Conservation (phyloP, 1,140 invertebrate genomes). For the Drosophila triauraria region DNA sequence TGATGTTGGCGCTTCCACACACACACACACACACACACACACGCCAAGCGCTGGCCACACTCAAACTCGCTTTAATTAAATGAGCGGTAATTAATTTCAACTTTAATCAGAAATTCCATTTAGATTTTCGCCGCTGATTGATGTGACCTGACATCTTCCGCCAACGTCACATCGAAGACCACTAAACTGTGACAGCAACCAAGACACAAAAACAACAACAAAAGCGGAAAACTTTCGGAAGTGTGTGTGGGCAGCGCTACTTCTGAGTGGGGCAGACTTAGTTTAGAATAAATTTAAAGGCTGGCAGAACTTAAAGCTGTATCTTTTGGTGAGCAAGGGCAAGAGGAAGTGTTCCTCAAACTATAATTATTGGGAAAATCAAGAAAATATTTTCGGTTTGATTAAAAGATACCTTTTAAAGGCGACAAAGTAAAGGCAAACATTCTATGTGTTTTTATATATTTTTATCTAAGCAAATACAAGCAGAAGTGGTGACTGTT, state of each 20-base stretch:
- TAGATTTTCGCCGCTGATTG: slow-evolving; percentile 82
- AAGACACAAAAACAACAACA: slow-evolving; percentile 13
- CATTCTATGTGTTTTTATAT: too few relatives aligned
- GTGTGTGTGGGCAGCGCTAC: slow-evolving; percentile 10
- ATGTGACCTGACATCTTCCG: slow-evolving; percentile 76
- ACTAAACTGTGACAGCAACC: slow-evolving; percentile 35
- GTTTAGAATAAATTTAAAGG: slow-evolving; percentile 17
- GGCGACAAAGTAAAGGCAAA: too few relatives aligned
- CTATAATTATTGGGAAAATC: neutral
- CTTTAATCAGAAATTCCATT: slow-evolving; percentile 84
- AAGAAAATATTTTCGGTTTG: neutral
- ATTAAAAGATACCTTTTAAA: neutral
- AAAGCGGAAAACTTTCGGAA: slow-evolving; percentile 44
- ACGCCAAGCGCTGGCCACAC: slow-evolving; percentile 45
- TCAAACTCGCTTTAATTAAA: slow-evolving; percentile 82
- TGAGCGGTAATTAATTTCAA: slow-evolving; percentile 84
- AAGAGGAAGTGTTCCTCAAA: neutral
- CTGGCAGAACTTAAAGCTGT: neutral
- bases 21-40: too few relatives aligned
- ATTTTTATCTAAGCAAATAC: too few relatives aligned
- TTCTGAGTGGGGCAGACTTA: neutral
- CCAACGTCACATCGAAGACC: slow-evolving; percentile 57
- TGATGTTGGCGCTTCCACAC: slow-evolving; percentile 51
- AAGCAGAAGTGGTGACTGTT: too few relatives aligned
- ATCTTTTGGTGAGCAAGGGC: neutral